phyloP scores from a whole-genome alignment of 2,113 vertebrate genomes.

The Rutilus rutilus region DNA sequence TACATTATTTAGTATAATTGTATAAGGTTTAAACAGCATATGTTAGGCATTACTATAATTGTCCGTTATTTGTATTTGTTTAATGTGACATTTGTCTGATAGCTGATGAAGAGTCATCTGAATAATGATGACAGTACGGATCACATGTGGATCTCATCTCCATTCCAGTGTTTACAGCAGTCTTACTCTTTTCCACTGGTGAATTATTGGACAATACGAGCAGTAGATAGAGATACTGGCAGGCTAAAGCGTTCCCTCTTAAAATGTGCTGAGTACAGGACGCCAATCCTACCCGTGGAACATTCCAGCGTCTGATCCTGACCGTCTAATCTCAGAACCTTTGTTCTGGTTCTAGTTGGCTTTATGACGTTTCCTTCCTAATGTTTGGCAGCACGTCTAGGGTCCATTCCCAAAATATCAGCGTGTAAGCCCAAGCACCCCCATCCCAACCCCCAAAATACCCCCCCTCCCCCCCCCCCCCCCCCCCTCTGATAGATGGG shows the following conservation, averaged over 20 bases:
- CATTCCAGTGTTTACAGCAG: slow-evolving; percentile 15
- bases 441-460: slow-evolving; percentile 48
- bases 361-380: not conserved
- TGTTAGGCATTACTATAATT: not conserved
- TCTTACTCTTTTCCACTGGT: not conserved
- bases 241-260: slow-evolving; percentile 5
- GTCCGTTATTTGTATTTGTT: not conserved
- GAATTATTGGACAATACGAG: not conserved
- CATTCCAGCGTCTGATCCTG: not conserved
- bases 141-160: slow-evolving; percentile 12
- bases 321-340: slow-evolving; percentile 26
- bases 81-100: not conserved
- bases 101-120: not conserved
- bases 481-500: slow-evolving; percentile 36
- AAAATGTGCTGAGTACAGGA: not conserved
- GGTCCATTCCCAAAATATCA: slow-evolving; percentile 56
- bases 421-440: slow-evolving; percentile 45
- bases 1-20: too few species aligned
- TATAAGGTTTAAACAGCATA: too few species aligned
- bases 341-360: not conserved
- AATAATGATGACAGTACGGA: slow-evolving; percentile 1
- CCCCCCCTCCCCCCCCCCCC: slow-evolving; percentile 48
- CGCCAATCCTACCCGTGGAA: not conserved
- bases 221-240: slow-evolving; percentile 9
- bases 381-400: slow-evolving; percentile 9